Evolutionary conservation across 1,140 invertebrate species (phyloP).

Genomic region (Cheumatopsyche charites): DNA sequence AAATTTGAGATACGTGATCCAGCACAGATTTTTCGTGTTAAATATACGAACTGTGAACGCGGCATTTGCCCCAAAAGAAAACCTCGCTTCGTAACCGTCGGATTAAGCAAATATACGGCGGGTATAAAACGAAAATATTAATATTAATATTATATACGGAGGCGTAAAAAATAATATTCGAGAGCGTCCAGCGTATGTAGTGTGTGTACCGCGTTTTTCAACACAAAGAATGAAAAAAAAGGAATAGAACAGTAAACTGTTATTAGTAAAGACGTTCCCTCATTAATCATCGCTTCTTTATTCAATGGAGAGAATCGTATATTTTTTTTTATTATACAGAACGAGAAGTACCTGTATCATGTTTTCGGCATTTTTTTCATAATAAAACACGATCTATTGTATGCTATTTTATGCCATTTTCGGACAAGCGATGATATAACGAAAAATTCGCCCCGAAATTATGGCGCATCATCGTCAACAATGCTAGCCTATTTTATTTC

Average conservation of each 20-base stretch:
- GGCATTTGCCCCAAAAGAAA: constrained; percentile 9
- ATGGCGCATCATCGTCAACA: constrained; percentile 10
- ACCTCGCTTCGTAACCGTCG: constrained; percentile 12
- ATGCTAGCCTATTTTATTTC: background rate
- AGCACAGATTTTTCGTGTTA: background rate
- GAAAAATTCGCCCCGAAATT: background rate
- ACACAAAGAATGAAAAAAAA: constrained; percentile 29
- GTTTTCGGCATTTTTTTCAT: background rate
- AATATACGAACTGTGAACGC: background rate
- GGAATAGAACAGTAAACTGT: constrained; percentile 32
- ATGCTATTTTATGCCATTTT: too few species aligned
- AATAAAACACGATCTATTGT: too few species aligned
- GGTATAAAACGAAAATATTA: constrained; percentile 19
- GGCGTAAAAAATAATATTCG: too few species aligned
- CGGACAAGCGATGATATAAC: too few species aligned
- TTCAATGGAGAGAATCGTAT: constrained; percentile 8
- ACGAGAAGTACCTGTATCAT: background rate
- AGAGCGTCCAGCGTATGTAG: too few species aligned
- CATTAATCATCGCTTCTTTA: constrained; percentile 33
- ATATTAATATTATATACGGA: constrained; percentile 2
- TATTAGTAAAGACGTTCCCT: constrained; percentile 32
- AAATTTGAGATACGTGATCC: background rate
- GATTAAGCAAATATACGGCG: constrained; percentile 20
- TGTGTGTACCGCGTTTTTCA: background rate
- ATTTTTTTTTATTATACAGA: background rate